phyloP scores from a whole-genome alignment of 2,888 invertebrate species.

The Caenorhabditis sinica region DNA sequence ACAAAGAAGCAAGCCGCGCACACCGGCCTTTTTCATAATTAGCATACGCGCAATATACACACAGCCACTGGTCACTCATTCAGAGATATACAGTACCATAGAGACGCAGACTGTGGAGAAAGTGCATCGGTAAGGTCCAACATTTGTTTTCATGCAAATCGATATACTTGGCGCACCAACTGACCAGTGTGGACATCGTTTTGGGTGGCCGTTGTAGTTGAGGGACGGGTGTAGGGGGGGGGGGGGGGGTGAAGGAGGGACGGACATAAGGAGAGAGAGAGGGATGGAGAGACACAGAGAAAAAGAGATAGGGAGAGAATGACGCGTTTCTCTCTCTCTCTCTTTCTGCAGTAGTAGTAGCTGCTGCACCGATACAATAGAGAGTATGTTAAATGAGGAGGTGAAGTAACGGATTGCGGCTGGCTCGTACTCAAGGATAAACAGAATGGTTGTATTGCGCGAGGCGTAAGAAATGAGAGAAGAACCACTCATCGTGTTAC shows the following conservation, averaged over 20 bases:
- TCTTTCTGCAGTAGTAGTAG: conserved; percentile 34
- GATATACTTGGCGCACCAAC: conserved; percentile 57
- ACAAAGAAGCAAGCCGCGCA: conserved; percentile 54
- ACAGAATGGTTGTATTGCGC: conserved; percentile 61
- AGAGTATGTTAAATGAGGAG: conserved; percentile 63
- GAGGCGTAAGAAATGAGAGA: conserved; percentile 26
- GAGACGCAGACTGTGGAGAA: conserved; percentile 35
- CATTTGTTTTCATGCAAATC: conserved; percentile 59
- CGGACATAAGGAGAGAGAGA: neutral
- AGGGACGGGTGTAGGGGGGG: conserved; percentile 38
- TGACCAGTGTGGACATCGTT: conserved; percentile 66
- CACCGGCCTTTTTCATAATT: conserved; percentile 43
- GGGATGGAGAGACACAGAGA: conserved; percentile 17
- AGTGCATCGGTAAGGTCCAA: conserved; percentile 13
- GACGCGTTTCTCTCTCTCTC: conserved; percentile 51
- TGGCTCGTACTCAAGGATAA: conserved; percentile 64
- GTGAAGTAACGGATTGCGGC: conserved; percentile 59
- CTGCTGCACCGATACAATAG: conserved; percentile 63
- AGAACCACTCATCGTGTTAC: conserved; percentile 42
- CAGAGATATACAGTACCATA: conserved; percentile 23
- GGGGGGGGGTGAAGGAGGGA: conserved; percentile 4
- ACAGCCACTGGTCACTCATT: conserved; percentile 31
- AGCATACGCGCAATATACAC: conserved; percentile 63
- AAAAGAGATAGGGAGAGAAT: conserved; percentile 22
- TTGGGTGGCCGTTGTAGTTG: conserved; percentile 65